Conservation (phyloP, 2,797 vertebrate genomes). For the Pangasius mekongensis region DNA sequence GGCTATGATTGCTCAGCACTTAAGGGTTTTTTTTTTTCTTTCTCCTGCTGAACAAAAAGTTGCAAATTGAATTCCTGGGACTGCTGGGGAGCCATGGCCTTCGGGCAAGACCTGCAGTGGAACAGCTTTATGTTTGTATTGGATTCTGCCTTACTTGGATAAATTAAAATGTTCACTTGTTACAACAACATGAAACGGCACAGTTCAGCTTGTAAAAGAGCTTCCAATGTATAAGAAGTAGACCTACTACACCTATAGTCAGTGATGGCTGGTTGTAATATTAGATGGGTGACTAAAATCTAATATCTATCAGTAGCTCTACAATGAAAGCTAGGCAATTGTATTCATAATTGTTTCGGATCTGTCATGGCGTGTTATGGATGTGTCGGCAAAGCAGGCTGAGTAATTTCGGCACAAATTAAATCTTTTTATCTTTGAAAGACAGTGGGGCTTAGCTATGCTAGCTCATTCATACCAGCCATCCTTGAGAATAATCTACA, state of each 20-base stretch:
- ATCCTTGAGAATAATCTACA: no score
- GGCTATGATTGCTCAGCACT: conserved; percentile 24
- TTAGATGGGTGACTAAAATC: background rate
- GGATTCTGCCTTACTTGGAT: conserved; percentile 6
- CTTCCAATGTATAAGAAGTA: background rate
- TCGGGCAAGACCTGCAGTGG: background rate
- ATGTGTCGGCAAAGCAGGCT: background rate
- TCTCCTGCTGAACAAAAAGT: background rate
- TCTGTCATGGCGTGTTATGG: background rate
- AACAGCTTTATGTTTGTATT: conserved; percentile 15
- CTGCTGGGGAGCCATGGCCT: background rate
- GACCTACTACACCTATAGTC: background rate
- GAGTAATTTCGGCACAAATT: background rate
- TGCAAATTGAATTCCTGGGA: conserved; percentile 17
- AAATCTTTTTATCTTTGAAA: background rate
- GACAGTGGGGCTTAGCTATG: background rate
- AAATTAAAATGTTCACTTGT: conserved; percentile 2
- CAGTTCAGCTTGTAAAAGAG: background rate
- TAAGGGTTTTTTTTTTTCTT: background rate
- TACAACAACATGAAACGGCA: background rate
- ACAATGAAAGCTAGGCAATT: background rate
- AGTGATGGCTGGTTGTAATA: background rate
- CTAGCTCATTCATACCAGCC: background rate
- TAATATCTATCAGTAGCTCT: no score
- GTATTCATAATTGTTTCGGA: background rate